These are phyloP conservation scores for Odontothrips loti DNA, from an alignment of 2,888 invertebrate genomes.

Conservation along the genomic window DNA sequence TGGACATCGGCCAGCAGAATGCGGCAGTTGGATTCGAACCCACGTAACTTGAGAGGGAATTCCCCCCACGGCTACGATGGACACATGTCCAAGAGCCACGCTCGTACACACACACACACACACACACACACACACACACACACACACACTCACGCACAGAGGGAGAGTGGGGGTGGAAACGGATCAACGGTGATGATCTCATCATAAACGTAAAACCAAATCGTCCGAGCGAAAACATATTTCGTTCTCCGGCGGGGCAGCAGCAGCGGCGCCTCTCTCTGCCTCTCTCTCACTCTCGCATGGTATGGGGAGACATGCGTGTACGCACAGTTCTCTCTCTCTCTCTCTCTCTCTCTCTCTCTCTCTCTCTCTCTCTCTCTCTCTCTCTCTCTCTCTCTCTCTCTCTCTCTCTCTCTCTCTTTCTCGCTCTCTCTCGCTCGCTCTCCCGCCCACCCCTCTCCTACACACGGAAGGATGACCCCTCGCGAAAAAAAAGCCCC, in stretches of 20 bases:
- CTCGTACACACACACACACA: too few species aligned
- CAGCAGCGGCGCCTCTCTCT: not conserved
- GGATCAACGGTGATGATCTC: slow-evolving; percentile 22
- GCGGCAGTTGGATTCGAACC: not conserved
- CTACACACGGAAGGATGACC: not conserved
- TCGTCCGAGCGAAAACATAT: slow-evolving; percentile 21
- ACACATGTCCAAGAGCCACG: too few species aligned
- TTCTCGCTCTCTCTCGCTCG: not conserved
- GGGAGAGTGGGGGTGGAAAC: not conserved
- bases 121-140: too few species aligned
- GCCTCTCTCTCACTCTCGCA: not conserved
- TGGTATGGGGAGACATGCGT: too few species aligned
- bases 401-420: too few species aligned
- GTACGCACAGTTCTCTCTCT: not conserved
- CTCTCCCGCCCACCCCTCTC: not conserved
- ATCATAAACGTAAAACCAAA: slow-evolving; percentile 23
- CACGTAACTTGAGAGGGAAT: too few species aligned
- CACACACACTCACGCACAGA: too few species aligned
- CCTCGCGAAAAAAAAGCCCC: too few species aligned
- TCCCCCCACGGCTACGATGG: too few species aligned
- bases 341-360: not conserved
- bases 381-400: too few species aligned
- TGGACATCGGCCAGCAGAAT: not conserved
- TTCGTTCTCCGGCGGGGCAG: not conserved
- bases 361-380: too few species aligned